Evolutionary conservation across 2,113 vertebrate genomes (phyloP).

Genomic region (Piaya cayana): DNA sequence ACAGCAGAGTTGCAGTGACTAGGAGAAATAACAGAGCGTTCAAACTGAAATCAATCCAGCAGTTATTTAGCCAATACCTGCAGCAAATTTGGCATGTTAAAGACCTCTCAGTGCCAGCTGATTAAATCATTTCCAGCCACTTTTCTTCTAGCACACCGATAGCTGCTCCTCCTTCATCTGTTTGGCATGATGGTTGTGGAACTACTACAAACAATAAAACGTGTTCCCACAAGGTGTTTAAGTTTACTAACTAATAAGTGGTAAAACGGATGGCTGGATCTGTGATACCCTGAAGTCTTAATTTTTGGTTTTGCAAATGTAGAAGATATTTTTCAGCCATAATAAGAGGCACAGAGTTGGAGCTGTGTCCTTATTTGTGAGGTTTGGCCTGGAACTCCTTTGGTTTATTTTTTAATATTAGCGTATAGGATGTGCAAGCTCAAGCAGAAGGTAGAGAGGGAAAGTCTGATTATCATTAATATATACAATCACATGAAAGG

Average conservation of each 20-base stretch:
- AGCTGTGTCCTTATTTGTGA: not conserved
- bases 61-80: slow-evolving; percentile 64
- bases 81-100: slow-evolving; percentile 55
- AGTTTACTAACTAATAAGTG: slow-evolving; percentile 21
- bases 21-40: slow-evolving; percentile 35
- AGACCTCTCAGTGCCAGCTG: slow-evolving; percentile 40
- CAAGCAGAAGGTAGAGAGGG: not conserved
- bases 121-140: slow-evolving; percentile 45
- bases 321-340: not conserved
- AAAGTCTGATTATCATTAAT: not conserved
- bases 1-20: not conserved
- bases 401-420: not conserved
- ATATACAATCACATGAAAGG: not conserved
- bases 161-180: not conserved
- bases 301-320: not conserved
- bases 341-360: not conserved
- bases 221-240: slow-evolving; percentile 26
- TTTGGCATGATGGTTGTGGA: slow-evolving; percentile 31
- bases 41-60: slow-evolving; percentile 51
- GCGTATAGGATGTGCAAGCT: not conserved
- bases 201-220: slow-evolving; percentile 28
- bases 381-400: not conserved
- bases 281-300: not conserved
- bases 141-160: not conserved
- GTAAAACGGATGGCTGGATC: slow-evolving; percentile 9